Conservation (phyloP, 2,797 vertebrate species). For the Tragelaphus oryx region DNA sequence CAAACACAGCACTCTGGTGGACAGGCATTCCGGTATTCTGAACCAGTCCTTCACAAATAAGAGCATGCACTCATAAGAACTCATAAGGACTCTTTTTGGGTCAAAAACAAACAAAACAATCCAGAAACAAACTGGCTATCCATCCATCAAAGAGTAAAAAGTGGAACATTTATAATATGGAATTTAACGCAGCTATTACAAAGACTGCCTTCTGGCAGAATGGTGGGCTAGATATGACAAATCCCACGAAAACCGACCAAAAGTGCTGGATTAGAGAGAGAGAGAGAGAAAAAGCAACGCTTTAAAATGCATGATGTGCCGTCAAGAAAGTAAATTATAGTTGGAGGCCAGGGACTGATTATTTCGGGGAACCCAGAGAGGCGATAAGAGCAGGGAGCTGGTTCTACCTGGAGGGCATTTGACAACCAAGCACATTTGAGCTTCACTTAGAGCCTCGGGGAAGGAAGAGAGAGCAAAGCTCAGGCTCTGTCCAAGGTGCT, state of each 20-base stretch:
- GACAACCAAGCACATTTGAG: neutral
- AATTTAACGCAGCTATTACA: neutral
- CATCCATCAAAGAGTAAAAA: neutral
- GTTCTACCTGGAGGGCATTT: neutral
- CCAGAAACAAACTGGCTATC: neutral
- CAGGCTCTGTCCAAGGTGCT: neutral
- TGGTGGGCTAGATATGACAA: neutral
- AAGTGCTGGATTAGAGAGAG: neutral
- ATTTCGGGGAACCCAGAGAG: neutral
- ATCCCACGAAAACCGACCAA: neutral
- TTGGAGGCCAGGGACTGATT: neutral
- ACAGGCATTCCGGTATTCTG: accelerated
- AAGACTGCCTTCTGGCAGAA: neutral
- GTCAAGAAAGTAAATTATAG: neutral
- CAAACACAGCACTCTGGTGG: neutral
- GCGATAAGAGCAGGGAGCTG: neutral
- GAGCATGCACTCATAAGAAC: neutral
- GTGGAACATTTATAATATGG: neutral
- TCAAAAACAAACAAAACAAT: neutral
- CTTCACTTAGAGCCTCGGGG: neutral
- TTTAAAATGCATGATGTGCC: neutral
- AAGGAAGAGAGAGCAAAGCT: neutral
- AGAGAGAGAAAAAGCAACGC: neutral
- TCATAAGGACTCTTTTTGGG: neutral
- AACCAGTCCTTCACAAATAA: neutral